These are phyloP conservation scores for Andinoacara biseriatus DNA, from an alignment of 2,113 vertebrate genomes.

Conservation along the genomic window DNA sequence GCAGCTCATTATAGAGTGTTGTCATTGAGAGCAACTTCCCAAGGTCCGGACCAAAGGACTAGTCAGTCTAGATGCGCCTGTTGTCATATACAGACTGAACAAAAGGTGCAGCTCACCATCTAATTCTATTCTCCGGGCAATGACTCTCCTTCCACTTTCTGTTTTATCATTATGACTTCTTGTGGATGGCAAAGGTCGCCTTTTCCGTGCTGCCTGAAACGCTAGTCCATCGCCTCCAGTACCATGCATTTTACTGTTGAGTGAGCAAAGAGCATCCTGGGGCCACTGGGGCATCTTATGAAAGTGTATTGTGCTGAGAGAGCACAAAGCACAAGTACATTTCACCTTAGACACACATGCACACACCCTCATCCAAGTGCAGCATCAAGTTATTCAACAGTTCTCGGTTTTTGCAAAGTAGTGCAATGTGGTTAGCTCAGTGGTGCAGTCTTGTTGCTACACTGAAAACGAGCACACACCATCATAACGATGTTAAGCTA, in stretches of 20 bases:
- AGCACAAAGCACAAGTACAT: conserved; percentile 27
- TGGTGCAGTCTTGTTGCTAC: background rate
- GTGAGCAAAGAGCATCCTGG: conserved; percentile 72
- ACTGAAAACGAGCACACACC: background rate
- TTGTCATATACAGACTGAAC: conserved; percentile 38
- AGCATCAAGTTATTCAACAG: background rate
- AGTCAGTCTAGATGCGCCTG: conserved; percentile 20
- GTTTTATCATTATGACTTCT: conserved; percentile 47
- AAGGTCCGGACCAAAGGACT: conserved; percentile 42
- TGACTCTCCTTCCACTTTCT: conserved; percentile 27
- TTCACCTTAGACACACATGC: conserved; percentile 17
- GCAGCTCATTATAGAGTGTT: conserved; percentile 13
- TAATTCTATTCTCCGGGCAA: conserved; percentile 55
- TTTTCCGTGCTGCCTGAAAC: conserved; percentile 43
- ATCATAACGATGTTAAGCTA: background rate
- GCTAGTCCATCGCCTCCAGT: conserved; percentile 40
- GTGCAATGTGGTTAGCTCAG: background rate
- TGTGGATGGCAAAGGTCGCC: conserved; percentile 31
- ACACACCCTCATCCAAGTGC: background rate
- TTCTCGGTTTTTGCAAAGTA: background rate
- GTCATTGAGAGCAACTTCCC: conserved; percentile 41
- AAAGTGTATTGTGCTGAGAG: conserved; percentile 58
- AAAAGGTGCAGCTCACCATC: conserved; percentile 63
- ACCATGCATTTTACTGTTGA: conserved; percentile 64
- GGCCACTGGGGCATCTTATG: conserved; percentile 58